Base-by-base conservation (phyloP, 2,888 invertebrate species). In the Venusia cambrica region DNA sequence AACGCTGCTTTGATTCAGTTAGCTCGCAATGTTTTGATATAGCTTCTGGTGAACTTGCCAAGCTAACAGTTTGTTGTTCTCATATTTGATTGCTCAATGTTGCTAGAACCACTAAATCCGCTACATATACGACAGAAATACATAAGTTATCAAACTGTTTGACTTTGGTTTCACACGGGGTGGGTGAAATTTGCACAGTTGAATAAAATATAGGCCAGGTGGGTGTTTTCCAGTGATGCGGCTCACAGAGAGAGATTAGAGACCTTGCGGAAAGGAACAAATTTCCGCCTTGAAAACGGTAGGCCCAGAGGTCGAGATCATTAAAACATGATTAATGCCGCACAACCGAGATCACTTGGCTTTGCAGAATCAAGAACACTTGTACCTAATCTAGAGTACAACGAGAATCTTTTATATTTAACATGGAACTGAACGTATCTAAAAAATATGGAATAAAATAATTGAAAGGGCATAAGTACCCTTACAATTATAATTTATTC, bases 241-340 rank as follows among this genome's bases (percentile, higher is more conserved):
- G 21, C 30, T 41, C 28, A 11, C 35, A 36, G 39, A n/a, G 35
- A 30, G 40, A 54, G 54, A 54, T 59, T 54, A 59, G 38, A 28
- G 40, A 47, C 47, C 40, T 57, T 45, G 36, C 45, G 32, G 38
- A 45, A 35, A 31, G 40, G 51, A 54, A 44, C 48, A 53, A 63
- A 63, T 62, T 57, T 63, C 59, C 62, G 51, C 38, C 45, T 45
- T 49, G 48, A 39, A 54, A 54, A 50, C 46, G 51, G 24, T 30
- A 26, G 15, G 21, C 26, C 45, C 41, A 51, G 54, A 59, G 53
- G 56, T 48, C 33, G 39, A 41, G 37, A 42, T 52, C 54, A 60
- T 60, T 61, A 62, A 54, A 57, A 48, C 40, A 47, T 54, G 59
- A 62, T 60, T 59, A 55, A 62, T 59, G 48, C 39, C 28, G 44